Conservation (phyloP, 2,888 invertebrate species). For the Petrophora chlorosata region DNA sequence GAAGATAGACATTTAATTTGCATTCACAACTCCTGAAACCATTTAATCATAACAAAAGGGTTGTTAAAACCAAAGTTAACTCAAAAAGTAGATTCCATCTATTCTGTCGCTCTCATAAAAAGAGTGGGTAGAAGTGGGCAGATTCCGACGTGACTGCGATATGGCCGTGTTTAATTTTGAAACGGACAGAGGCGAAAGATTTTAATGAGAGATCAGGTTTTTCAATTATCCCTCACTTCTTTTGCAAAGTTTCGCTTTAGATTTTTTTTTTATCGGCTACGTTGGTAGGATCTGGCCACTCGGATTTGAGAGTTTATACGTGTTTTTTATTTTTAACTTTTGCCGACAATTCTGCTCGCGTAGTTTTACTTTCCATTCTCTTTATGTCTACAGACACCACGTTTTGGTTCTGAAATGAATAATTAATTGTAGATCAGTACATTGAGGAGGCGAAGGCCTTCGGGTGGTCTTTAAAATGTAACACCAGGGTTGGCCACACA, state of each 20-base stretch:
- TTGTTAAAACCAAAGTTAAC: slow-evolving; percentile 18
- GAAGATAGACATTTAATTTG: too few species aligned
- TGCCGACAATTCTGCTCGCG: too few species aligned
- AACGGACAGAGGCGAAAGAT: slow-evolving; percentile 75
- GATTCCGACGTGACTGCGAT: slow-evolving; percentile 73
- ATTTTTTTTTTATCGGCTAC: slow-evolving; percentile 59
- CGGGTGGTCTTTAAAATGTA: too few species aligned
- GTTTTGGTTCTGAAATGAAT: too few species aligned
- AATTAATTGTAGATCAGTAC: too few species aligned
- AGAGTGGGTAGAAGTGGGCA: too few species aligned
- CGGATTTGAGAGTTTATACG: slow-evolving; percentile 13
- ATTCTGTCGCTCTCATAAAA: slow-evolving; percentile 54
- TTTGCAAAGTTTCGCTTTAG: slow-evolving; percentile 64
- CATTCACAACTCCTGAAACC: too few species aligned
- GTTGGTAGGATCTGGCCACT: slow-evolving; percentile 17
- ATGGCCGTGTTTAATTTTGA: slow-evolving; percentile 72
- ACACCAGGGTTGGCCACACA: too few species aligned
- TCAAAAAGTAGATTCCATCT: slow-evolving; percentile 31
- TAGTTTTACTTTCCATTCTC: too few species aligned
- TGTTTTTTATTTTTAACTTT: slow-evolving; percentile 1
- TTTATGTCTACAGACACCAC: too few species aligned
- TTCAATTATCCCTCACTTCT: slow-evolving; percentile 78
- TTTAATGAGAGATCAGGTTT: slow-evolving; percentile 82
- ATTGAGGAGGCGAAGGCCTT: too few species aligned
- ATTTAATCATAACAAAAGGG: slow-evolving; percentile 19